Percentiles rank a stretch among this genome's conserved stretches.
Evolutionary conservation across 1,140 invertebrate genomes (phyloP).

Genomic region (Drosophila cardini): DNA sequence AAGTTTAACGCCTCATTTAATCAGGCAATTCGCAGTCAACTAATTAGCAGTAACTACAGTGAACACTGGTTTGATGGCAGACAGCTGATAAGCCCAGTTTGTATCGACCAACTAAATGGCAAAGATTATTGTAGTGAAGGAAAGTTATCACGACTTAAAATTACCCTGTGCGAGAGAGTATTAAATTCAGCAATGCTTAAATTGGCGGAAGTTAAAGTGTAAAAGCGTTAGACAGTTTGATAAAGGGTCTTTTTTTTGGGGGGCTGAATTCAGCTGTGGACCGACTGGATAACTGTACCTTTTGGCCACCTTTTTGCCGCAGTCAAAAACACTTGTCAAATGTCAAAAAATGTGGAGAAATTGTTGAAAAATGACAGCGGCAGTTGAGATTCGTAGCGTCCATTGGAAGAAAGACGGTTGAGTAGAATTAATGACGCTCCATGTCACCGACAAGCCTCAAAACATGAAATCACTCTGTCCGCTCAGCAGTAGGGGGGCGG

Average conservation of each 20-base stretch:
- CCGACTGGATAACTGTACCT: slow-evolving; percentile 39
- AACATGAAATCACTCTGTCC: slow-evolving; percentile 78
- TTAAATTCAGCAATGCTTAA: neutral
- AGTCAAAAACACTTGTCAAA: slow-evolving; percentile 78
- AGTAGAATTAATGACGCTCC: slow-evolving; percentile 79
- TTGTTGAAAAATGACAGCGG: slow-evolving; percentile 71
- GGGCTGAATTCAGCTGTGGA: neutral
- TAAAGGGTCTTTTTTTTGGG: slow-evolving; percentile 12
- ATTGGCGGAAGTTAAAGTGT: neutral
- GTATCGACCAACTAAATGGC: too few relatives aligned
- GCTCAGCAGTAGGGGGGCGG: neutral
- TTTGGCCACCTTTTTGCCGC: slow-evolving; percentile 63
- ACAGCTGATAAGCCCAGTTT: too few relatives aligned
- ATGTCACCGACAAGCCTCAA: slow-evolving; percentile 81
- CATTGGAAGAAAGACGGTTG: neutral
- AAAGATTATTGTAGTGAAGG: too few relatives aligned
- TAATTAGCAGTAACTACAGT: slow-evolving; percentile 58
- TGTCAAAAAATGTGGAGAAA: slow-evolving; percentile 70
- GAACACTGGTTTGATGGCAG: neutral
- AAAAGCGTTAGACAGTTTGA: slow-evolving; percentile 37
- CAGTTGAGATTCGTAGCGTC: slow-evolving; percentile 36
- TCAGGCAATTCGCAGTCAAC: slow-evolving; percentile 35
- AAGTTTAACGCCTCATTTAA: slow-evolving; percentile 69
- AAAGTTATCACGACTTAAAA: neutral
- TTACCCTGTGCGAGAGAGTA: too few relatives aligned